Evolutionary conservation across 2,888 invertebrate species (phyloP).

Genomic region (Clepsis dumicolana): DNA sequence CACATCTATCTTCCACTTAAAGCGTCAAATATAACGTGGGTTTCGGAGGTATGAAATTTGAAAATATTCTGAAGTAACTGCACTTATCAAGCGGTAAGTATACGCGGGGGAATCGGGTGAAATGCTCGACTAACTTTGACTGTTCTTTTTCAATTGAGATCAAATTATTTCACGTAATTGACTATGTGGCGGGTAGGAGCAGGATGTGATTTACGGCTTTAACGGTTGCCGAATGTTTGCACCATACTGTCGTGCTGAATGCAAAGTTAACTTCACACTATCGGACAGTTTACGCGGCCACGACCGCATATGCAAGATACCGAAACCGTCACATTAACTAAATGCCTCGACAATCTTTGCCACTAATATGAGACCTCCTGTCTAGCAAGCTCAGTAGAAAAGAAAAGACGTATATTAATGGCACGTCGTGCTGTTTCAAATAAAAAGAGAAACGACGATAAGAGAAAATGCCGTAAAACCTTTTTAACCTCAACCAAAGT

Average conservation of each 20-base stretch:
- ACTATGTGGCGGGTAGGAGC: constrained; percentile 20
- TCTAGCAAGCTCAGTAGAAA: background rate
- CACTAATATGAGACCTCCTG: background rate
- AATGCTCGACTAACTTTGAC: constrained; percentile 30
- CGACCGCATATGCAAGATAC: background rate
- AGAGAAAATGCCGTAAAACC: constrained; percentile 8
- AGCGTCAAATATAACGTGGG: constrained; percentile 29
- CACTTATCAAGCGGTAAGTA: constrained; percentile 17
- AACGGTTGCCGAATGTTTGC: constrained; percentile 6
- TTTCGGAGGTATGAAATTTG: constrained; percentile 20
- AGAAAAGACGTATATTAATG: background rate
- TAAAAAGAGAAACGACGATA: constrained; percentile 10
- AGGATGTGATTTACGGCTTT: constrained; percentile 8
- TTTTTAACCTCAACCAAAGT: constrained; percentile 21
- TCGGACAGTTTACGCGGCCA: background rate
- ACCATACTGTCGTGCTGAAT: background rate
- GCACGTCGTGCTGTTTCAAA: constrained; percentile 1
- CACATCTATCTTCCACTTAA: constrained; percentile 38
- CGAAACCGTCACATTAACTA: background rate
- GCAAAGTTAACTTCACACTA: background rate
- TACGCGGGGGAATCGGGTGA: constrained; percentile 23
- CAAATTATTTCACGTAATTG: constrained; percentile 37
- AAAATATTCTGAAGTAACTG: constrained; percentile 3
- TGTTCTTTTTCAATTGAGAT: constrained; percentile 33
- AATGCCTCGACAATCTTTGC: background rate